Base-by-base conservation (phyloP, 64 coral and sea anemone species). In the Porites australiensis region DNA sequence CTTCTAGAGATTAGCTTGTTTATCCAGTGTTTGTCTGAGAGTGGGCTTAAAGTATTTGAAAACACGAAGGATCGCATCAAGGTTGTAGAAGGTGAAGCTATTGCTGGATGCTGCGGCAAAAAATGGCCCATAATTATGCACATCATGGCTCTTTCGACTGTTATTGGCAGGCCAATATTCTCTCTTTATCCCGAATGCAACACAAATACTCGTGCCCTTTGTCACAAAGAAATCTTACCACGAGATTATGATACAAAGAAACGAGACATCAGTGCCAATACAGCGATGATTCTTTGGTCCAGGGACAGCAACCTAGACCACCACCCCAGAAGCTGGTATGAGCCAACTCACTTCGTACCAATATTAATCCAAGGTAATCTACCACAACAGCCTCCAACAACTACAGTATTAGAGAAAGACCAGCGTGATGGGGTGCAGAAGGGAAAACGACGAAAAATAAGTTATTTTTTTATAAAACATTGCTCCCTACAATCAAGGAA, bases 131-230 rank as follows among this genome's bases (percentile, higher is more conserved):
- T 83, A 59, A 83, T 83, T 57, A 57, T 83, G 43, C 80, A 83
- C 18, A 50, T 22, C 9, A 87, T 87, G 83, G 65, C 65, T 70
- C 83, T 87, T 72, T 4, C 64, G 51, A 72, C 2, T 18, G 83
- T 87, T 63, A 87, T 87, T 50, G 83, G 83, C 49, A 87, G 83
- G 71, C 8, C 80, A 84, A 43, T 84, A 60, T 67, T 65, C 43
- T 87, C 83, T 20, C 45, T 46, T 71, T 87, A 71, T 87, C 83
- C 83, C 27, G 46, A 50, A 75, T 22, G 46, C 46, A 45, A 44
- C 44, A 45, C 72, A 50, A 75, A 75, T 45, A 75, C 37, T 10
- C 9, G 72, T 8, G 27, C 72, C 44, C 47, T 75, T 75, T 75
- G 43, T 44, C 72, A 75, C 51, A 65, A 71, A 43, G 47, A 87